These are phyloP conservation scores for Otus sunia DNA, from an alignment of 2,113 vertebrate species.

Conservation along the genomic window DNA sequence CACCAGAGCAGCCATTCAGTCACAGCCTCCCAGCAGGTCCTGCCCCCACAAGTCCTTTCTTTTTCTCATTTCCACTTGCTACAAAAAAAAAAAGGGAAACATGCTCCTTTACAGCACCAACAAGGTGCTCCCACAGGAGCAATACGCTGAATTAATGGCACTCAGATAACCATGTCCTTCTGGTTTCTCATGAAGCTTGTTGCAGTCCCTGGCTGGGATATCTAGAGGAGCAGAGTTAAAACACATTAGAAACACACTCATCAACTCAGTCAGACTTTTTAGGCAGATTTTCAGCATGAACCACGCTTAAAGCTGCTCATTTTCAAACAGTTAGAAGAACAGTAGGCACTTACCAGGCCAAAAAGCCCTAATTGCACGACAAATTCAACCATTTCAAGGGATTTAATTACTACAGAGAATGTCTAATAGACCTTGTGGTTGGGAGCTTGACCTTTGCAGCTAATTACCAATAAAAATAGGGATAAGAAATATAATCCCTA, in stretches of 20 bases:
- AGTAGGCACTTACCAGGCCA: not conserved
- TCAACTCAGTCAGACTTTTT: not conserved
- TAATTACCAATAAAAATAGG: not conserved
- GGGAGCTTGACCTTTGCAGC: not conserved
- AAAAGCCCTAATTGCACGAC: not conserved
- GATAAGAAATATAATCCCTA: not conserved
- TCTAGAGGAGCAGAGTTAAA: not conserved
- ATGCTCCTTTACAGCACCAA: not conserved
- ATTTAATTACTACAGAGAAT: not conserved
- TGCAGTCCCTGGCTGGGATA: not conserved
- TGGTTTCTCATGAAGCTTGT: not conserved
- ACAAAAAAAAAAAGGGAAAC: not conserved
- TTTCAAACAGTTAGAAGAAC: not conserved
- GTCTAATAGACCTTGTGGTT: not conserved
- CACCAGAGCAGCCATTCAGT: not conserved
- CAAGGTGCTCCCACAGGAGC: not conserved
- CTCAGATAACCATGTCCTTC: not conserved
- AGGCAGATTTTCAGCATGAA: not conserved
- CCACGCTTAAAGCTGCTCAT: not conserved
- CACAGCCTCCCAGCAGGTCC: not conserved
- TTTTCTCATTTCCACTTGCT: not conserved
- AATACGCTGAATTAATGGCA: not conserved
- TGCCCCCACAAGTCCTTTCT: fast-evolving
- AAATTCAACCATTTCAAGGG: not conserved
- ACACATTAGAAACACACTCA: not conserved